phyloP scores from a whole-genome alignment of 2,113 vertebrate genomes.

The Syngnathus typhle region DNA sequence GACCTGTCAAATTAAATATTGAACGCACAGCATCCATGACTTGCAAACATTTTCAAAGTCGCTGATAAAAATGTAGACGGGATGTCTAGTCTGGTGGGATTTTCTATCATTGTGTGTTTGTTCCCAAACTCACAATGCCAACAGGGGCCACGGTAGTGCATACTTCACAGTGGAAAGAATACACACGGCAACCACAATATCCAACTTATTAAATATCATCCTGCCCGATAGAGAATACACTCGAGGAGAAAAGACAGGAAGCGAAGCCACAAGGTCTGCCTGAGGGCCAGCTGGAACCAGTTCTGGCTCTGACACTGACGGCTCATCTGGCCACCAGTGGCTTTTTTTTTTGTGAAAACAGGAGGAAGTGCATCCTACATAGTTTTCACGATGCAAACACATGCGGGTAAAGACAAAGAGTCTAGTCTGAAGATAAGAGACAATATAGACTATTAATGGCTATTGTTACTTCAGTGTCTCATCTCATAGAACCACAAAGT shows the following conservation, averaged over 20 bases:
- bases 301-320: constrained; percentile 50
- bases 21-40: not conserved
- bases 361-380: constrained; percentile 73
- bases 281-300: constrained; percentile 69
- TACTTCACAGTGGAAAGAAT: constrained; percentile 42
- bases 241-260: constrained; percentile 36
- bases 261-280: constrained; percentile 55
- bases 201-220: constrained; percentile 43
- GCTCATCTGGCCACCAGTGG: constrained; percentile 69
- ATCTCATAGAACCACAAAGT: constrained; percentile 16
- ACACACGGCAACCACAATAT: constrained; percentile 33
- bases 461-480: constrained; percentile 30
- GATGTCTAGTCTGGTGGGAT: constrained; percentile 19
- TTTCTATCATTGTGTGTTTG: constrained; percentile 37
- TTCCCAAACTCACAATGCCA: constrained; percentile 44
- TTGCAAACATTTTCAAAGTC: not conserved
- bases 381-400: constrained; percentile 74
- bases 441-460: constrained; percentile 22
- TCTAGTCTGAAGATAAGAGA: constrained; percentile 49
- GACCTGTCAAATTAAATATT: not conserved
- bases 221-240: constrained; percentile 35
- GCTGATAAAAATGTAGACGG: constrained; percentile 4
- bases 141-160: constrained; percentile 6
- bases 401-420: constrained; percentile 61
- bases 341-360: constrained; percentile 64